Conservation (phyloP, 2,888 invertebrate species). For the Cataglyphis rosenhaueri region DNA sequence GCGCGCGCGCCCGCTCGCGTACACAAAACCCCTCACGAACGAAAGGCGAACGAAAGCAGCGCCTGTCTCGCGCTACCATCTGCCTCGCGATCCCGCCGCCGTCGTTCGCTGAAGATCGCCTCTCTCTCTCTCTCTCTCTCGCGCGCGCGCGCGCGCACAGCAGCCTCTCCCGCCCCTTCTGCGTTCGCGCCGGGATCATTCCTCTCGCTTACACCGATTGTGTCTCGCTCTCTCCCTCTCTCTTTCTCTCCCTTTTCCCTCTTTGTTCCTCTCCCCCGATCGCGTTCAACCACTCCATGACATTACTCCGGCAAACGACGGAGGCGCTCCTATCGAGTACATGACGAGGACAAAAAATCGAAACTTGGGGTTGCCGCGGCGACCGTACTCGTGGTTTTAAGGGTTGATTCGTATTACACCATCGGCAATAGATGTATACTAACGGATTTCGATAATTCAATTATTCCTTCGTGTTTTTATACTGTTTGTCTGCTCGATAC, state of each 20-base stretch:
- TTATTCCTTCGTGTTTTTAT: not conserved
- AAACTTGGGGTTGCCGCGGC: constrained; percentile 35
- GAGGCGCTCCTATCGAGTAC: constrained; percentile 64
- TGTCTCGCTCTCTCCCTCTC: not conserved
- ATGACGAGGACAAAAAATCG: constrained; percentile 56
- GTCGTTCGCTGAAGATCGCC: constrained; percentile 47
- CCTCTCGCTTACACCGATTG: constrained; percentile 33
- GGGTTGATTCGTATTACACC: not conserved
- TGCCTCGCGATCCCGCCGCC: constrained; percentile 53
- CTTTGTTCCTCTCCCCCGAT: constrained; percentile 39
- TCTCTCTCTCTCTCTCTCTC: constrained; percentile 32
- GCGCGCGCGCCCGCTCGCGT: constrained; percentile 43
- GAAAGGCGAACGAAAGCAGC: constrained; percentile 67
- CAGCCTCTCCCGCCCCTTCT: constrained; percentile 41
- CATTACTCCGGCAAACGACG: constrained; percentile 65
- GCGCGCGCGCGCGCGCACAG: constrained; percentile 10
- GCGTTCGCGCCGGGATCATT: constrained; percentile 2
- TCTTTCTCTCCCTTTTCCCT: not conserved
- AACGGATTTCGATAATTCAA: not conserved
- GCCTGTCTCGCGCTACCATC: constrained; percentile 61
- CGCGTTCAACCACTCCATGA: constrained; percentile 56
- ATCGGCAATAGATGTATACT: not conserved
- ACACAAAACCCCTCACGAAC: constrained; percentile 58
- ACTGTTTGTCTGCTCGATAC: not conserved
- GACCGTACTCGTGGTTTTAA: not conserved